These are phyloP conservation scores for Sisyra terminalis DNA, from an alignment of 2,888 invertebrate species.

Conservation along the genomic window DNA sequence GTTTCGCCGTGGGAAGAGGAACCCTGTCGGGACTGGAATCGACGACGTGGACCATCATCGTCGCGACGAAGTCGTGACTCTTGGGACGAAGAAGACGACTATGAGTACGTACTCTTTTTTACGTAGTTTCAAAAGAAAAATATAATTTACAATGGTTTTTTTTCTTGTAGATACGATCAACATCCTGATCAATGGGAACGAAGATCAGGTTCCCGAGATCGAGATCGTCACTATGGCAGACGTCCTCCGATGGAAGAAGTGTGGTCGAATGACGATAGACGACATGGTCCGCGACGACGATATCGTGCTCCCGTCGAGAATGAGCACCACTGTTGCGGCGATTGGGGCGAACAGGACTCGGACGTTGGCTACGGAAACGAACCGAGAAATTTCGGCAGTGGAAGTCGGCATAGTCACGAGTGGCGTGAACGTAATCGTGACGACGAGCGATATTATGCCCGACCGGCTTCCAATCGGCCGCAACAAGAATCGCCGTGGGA, in stretches of 20 bases:
- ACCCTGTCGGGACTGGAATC: conserved; percentile 32
- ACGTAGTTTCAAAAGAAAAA: background rate
- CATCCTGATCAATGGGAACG: conserved; percentile 17
- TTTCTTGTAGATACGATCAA: conserved; percentile 21
- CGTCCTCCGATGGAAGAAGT: conserved; percentile 20
- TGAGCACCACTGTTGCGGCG: conserved; percentile 29
- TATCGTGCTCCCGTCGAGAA: conserved; percentile 14
- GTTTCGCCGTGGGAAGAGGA: conserved; percentile 67
- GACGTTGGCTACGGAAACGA: conserved; percentile 34
- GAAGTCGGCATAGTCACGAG: conserved; percentile 13
- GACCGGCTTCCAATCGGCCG: conserved; percentile 18
- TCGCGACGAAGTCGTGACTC: conserved; percentile 24
- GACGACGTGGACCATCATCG: conserved; percentile 17
- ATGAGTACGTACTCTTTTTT: conserved; percentile 36
- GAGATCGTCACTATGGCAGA: conserved; percentile 21
- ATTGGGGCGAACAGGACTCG: conserved; percentile 31
- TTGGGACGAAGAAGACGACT: conserved; percentile 52
- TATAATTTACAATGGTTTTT: background rate
- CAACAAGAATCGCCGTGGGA: conserved; percentile 39
- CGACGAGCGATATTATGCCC: conserved; percentile 23
- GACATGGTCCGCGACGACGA: conserved; percentile 23
- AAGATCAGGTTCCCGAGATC: conserved; percentile 26
- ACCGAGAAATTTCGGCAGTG: conserved; percentile 12
- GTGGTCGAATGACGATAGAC: conserved; percentile 12
- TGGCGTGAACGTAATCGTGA: conserved; percentile 33